Conservation (phyloP, 2,113 vertebrate species). For the Mixornis gularis region DNA sequence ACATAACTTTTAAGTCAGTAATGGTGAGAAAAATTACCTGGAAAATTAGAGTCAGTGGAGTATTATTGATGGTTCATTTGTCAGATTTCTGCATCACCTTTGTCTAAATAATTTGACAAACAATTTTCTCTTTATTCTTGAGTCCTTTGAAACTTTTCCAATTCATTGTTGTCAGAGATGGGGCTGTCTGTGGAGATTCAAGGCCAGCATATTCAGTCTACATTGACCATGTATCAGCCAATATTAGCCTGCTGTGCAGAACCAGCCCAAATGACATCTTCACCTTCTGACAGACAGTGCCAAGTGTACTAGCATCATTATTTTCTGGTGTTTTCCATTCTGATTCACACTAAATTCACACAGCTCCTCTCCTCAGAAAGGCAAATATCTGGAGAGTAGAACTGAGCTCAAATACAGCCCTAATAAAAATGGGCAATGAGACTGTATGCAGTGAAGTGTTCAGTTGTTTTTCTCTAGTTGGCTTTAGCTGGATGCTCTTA, state of each 20-base stretch:
- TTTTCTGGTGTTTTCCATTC: background rate
- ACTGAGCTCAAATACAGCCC: background rate
- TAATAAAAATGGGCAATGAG: background rate
- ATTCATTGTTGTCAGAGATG: background rate
- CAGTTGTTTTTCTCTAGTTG: background rate
- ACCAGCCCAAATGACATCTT: background rate
- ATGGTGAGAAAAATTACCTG: constrained; percentile 44
- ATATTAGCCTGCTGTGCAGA: background rate
- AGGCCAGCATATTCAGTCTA: background rate
- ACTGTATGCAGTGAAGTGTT: background rate
- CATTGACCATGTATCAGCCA: background rate
- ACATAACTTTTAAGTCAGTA: constrained; percentile 20
- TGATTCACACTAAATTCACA: background rate
- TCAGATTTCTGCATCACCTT: constrained; percentile 19
- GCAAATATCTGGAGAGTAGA: background rate
- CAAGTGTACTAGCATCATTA: background rate
- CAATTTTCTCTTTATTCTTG: constrained; percentile 9
- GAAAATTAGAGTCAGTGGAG: constrained; percentile 39
- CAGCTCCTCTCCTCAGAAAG: background rate
- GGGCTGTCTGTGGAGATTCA: background rate
- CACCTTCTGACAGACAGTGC: background rate
- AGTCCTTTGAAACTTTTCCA: background rate
- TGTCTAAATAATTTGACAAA: constrained; percentile 44
- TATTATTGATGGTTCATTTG: constrained; percentile 25
- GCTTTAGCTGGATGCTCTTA: background rate